Evolutionary conservation across 1,140 invertebrate species (phyloP), one percentile per base, ranked within the genome.

Genomic region (Megalopta genalis): DNA sequence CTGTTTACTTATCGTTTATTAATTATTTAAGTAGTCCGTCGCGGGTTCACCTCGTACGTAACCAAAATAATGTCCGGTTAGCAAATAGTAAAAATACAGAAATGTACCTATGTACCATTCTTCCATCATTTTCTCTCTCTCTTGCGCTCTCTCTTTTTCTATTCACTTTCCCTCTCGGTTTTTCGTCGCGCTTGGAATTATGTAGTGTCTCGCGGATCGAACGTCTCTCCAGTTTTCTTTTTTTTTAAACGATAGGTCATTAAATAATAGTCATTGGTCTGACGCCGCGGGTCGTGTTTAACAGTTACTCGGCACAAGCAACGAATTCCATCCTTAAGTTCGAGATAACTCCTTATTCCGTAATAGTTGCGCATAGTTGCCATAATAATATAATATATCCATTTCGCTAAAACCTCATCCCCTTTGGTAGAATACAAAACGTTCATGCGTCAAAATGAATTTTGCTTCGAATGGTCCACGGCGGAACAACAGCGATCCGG

Each of bases 181-280:
- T 85, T 85, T 52, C 49, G 49, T 52, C 69, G 77, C 83, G 81
- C 64, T 46, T 87, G 68, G 84, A 87, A 90, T 86, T 85, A 83
- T 85, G 89, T 52, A 18, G 14, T 6, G 81, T 88, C 80, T 88
- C 82, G 83, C 80, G 81, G 83, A 85, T 88, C 18, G 82, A 85
- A 57, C 72, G 83, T 81, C 71, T 81, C 71, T 85, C 54, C 77
- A 81, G 70, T 77, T 57, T 88, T n/a, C n/a, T n/a, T 57, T 88
- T 86, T 86, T 86, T 46, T 46, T 46, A 89, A 90, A 89, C 80
- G 80, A 88, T 88, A 82, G 68, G 75, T 84, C 81, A 87, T 81
- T 90, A 91, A 90, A 91, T 76, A 88, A 91, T 92, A 92, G 81
- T 92, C 89, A 92, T 92, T 92, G 90, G 91, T 92, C 88, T 91